A percentile compares a stretch with the other conserved stretches of the same genome.
Conservation (phyloP, 1,140 invertebrate genomes). For the Drosophila suzukii region DNA sequence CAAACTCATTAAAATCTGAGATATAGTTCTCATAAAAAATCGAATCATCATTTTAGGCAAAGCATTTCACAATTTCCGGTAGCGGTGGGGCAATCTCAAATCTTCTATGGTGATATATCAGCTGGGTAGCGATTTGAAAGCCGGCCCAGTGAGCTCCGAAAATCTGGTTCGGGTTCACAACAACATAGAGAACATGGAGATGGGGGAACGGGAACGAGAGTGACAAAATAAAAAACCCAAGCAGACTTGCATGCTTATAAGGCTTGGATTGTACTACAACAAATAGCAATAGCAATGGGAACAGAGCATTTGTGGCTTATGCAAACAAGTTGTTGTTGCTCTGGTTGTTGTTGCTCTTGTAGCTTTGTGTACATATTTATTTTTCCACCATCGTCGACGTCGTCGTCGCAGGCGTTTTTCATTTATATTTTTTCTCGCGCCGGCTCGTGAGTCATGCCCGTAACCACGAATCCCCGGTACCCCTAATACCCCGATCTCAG, state of each 20-base stretch:
- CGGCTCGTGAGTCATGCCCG: slow-evolving; percentile 71
- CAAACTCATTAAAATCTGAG: too few species aligned
- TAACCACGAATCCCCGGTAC: slow-evolving; percentile 7
- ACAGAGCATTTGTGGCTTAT: slow-evolving; percentile 63
- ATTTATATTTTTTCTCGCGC: slow-evolving; percentile 68
- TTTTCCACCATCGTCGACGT: slow-evolving; percentile 28
- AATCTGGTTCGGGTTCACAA: slow-evolving; percentile 6
- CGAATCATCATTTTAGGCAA: background rate
- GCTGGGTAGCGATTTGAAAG: slow-evolving; percentile 5
- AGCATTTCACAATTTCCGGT: slow-evolving; percentile 11
- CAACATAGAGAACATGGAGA: background rate
- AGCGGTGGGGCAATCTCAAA: background rate
- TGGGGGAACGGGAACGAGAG: background rate
- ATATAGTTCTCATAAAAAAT: background rate
- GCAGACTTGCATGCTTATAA: slow-evolving; percentile 18
- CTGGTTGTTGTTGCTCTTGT: slow-evolving; percentile 20
- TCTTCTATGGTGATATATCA: slow-evolving; percentile 9
- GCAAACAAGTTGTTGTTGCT: slow-evolving; percentile 66
- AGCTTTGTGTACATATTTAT: slow-evolving; percentile 49
- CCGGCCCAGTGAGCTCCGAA: slow-evolving; percentile 11
- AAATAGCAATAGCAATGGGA: slow-evolving; percentile 5
- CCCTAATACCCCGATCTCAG: background rate
- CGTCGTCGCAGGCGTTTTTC: slow-evolving; percentile 60
- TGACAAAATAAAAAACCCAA: slow-evolving; percentile 8
- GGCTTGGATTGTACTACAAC: slow-evolving; percentile 30